A percentile compares a stretch with the other conserved stretches of the same genome.
These are phyloP conservation scores for Calliphora vomitoria DNA, from an alignment of 2,888 invertebrate species.

Conservation along the genomic window DNA sequence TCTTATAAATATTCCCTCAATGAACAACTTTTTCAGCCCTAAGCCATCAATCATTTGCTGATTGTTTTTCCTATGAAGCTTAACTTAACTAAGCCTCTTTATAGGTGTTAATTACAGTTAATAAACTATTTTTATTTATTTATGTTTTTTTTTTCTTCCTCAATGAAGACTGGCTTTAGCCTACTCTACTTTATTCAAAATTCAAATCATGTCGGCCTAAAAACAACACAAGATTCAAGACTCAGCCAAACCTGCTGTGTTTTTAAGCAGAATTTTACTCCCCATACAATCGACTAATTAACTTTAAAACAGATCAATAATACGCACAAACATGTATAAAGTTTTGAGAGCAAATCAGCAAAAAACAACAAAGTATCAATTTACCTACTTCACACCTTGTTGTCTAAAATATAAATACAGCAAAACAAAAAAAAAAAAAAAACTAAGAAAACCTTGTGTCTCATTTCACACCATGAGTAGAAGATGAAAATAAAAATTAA, in stretches of 20 bases:
- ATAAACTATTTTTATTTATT: slow-evolving; percentile 41
- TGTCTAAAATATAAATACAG: slow-evolving; percentile 39
- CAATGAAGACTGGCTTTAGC: not conserved
- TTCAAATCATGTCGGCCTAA: slow-evolving; percentile 16
- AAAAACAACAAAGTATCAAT: slow-evolving; percentile 57
- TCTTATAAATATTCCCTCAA: slow-evolving; percentile 7
- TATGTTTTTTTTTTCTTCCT: too few relatives aligned
- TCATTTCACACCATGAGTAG: slow-evolving; percentile 59
- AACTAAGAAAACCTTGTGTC: slow-evolving; percentile 47
- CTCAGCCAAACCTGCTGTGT: slow-evolving; percentile 56
- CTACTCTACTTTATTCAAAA: slow-evolving; percentile 29
- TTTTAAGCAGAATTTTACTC: slow-evolving; percentile 54
- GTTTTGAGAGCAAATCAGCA: slow-evolving; percentile 12
- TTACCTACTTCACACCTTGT: slow-evolving; percentile 70
- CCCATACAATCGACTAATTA: slow-evolving; percentile 64
- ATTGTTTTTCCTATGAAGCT: slow-evolving; percentile 52
- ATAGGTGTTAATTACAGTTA: slow-evolving; percentile 72
- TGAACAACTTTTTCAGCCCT: not conserved
- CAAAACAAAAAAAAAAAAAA: slow-evolving; percentile 35
- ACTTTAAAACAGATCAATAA: slow-evolving; percentile 59
- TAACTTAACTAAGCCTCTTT: slow-evolving; percentile 63
- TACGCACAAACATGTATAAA: slow-evolving; percentile 57
- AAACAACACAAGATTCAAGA: not conserved
- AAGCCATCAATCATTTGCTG: slow-evolving; percentile 65
- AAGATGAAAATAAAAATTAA: slow-evolving; percentile 33